Evolutionary conservation across 2,888 invertebrate species (phyloP), one percentile per base, ranked within the genome.

Genomic region (Octonoba sinensis): DNA sequence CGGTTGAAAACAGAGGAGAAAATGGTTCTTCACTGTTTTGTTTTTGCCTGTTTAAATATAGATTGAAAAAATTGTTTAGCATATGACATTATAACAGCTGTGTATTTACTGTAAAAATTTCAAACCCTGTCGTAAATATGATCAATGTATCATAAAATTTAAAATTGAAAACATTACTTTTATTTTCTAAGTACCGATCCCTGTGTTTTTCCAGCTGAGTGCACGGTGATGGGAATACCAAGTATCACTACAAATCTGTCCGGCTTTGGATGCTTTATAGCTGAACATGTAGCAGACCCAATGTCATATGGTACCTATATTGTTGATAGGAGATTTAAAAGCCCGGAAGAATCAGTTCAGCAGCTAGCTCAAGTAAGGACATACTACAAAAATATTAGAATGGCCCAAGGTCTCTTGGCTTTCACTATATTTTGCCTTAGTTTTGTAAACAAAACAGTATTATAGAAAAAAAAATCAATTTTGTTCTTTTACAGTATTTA

Each of bases 161-260:
- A n/a, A n/a, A n/a, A n/a, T n/a, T n/a, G n/a, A n/a, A 36, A 36
- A 36, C 36, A 36, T 36, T 11, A 12, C 16, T 20, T 59, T 16
- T 13, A 59, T 24, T 59, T 36, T 59, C 12, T 27, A 3, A 16
- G 18, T 59, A 22, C 6, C 49, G n/a, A 36, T 36, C 36, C 11
- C 11, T 24, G 27, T 24, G 27, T 65, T 18, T 47, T 36, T 81
- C 11, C 86, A 88, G 99, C 99, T 0, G 99, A 99, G 89, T 99
- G 99, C 87, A 99, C 99, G 0, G 98, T 99, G n/a, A 99, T 99
- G 99, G 99, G 99, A 0, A 99, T 99, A 86, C 99, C 99, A 0
- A 97, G 96, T 87, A 92, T 99, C 85, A 97, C 99, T 0, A 99
- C 99, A 13, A 99, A 99, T 88, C 90, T 99, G 4, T 98, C 98